These are phyloP conservation scores for Lepus europaeus DNA, from an alignment of 2,113 vertebrate genomes.

Conservation along the genomic window DNA sequence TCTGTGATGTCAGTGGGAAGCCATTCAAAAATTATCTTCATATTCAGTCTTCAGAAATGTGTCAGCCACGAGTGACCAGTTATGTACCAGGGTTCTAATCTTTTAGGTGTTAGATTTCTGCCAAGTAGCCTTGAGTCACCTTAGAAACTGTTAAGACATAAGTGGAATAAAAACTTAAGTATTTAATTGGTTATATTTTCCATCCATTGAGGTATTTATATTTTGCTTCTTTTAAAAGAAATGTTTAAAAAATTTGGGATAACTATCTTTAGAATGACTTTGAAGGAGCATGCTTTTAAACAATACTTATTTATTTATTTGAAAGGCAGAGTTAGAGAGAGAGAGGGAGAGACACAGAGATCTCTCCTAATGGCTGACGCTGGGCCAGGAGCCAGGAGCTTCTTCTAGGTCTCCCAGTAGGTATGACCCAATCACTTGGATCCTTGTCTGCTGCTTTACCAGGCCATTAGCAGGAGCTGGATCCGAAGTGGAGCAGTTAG, in stretches of 20 bases:
- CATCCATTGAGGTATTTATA: not conserved
- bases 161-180: not conserved
- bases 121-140: not conserved
- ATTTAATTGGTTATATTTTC: not conserved
- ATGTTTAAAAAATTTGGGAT: not conserved
- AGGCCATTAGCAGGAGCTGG: no score
- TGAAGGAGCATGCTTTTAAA: not conserved
- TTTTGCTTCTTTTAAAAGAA: not conserved
- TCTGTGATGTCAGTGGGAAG: conserved; percentile 60
- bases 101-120: not conserved
- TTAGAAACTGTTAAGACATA: not conserved
- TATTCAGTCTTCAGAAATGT: not conserved
- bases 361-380: no score
- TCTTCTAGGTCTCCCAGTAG: no score
- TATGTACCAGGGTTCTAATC: not conserved
- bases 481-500: no score
- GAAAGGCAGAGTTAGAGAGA: no score
- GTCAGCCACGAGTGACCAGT: not conserved
- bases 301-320: no score
- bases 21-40: conserved; percentile 33
- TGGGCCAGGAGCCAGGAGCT: no score
- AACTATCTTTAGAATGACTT: conserved; percentile 39
- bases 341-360: no score
- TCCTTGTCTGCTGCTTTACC: no score
- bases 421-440: no score